Evolutionary conservation across 2,113 vertebrate species (phyloP).

Genomic region (Chloropsis cyanopogon): DNA sequence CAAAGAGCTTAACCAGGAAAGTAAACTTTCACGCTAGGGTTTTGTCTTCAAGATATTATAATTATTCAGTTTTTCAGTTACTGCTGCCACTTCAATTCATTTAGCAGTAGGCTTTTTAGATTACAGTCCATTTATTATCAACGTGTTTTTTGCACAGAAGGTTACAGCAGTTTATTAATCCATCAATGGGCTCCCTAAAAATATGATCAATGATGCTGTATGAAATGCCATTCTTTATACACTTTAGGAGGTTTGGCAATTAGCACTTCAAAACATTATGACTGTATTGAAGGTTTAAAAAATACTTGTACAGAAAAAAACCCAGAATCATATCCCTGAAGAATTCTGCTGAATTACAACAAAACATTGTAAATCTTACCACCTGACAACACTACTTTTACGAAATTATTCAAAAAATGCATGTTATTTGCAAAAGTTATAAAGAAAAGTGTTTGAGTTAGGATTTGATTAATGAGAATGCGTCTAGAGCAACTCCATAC

Average conservation of each 20-base stretch:
- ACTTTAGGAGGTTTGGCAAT: constrained; percentile 69
- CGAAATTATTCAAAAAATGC: constrained; percentile 34
- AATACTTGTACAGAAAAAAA: not conserved
- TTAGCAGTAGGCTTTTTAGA: constrained; percentile 67
- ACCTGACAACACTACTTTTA: constrained; percentile 52
- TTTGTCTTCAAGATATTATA: not conserved
- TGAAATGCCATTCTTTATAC: constrained; percentile 69
- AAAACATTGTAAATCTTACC: constrained; percentile 55
- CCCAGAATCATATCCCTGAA: constrained; percentile 14
- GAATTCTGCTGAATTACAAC: constrained; percentile 56
- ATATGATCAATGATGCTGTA: constrained; percentile 62
- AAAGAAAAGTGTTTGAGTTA: not conserved
- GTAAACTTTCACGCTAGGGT: not conserved
- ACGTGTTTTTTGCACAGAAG: constrained; percentile 67
- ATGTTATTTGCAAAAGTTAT: constrained; percentile 49
- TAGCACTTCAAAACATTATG: constrained; percentile 55
- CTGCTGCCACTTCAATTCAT: constrained; percentile 64
- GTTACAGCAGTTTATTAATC: constrained; percentile 72
- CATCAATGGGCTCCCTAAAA: constrained; percentile 70
- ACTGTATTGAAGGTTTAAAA: constrained; percentile 42
- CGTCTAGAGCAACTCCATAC: not conserved
- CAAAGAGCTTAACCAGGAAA: not conserved
- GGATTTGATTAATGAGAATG: constrained; percentile 59
- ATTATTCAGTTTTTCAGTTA: constrained; percentile 50
- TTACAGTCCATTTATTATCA: constrained; percentile 73